These are phyloP conservation scores for Arenicola marina DNA, from an alignment of 2,888 invertebrate genomes.

Conservation along the genomic window DNA sequence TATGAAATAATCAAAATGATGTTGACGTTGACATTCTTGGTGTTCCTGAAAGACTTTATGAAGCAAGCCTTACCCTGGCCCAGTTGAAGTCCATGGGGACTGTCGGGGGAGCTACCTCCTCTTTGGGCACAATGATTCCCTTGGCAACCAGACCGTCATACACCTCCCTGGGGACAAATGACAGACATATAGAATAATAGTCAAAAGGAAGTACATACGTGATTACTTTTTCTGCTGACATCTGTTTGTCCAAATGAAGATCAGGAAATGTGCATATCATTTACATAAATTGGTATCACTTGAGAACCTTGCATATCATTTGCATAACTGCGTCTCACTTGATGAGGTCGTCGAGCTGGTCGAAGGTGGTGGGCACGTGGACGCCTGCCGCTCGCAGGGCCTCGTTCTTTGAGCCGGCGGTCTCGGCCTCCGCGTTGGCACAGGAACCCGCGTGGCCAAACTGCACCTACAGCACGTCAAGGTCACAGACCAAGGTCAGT, in stretches of 20 bases:
- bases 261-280: too few relatives aligned
- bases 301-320: neutral
- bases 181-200: too few relatives aligned
- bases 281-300: neutral
- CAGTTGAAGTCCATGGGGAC: constrained; percentile 99
- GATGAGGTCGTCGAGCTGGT: constrained; percentile 82
- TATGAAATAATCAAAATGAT: neutral
- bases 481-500: too few relatives aligned
- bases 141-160: constrained; percentile 72
- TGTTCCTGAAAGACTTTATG: too few relatives aligned
- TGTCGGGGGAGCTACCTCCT: constrained; percentile 95
- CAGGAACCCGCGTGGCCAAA: constrained; percentile 99
- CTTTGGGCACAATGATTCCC: constrained; percentile 82
- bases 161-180: constrained; percentile 51
- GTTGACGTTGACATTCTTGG: neutral
- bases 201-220: too few relatives aligned
- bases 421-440: constrained; percentile 91
- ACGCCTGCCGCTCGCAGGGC: constrained; percentile 83
- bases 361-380: constrained; percentile 89
- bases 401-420: constrained; percentile 89
- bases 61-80: constrained; percentile 74
- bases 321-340: constrained; percentile 60
- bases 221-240: too few relatives aligned
- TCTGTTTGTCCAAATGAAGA: too few relatives aligned
- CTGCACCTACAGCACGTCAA: constrained; percentile 78